Evolutionary conservation across 1,140 invertebrate species (phyloP), one percentile per base, ranked within the genome.

Genomic region (Trichonephila inaurata): DNA sequence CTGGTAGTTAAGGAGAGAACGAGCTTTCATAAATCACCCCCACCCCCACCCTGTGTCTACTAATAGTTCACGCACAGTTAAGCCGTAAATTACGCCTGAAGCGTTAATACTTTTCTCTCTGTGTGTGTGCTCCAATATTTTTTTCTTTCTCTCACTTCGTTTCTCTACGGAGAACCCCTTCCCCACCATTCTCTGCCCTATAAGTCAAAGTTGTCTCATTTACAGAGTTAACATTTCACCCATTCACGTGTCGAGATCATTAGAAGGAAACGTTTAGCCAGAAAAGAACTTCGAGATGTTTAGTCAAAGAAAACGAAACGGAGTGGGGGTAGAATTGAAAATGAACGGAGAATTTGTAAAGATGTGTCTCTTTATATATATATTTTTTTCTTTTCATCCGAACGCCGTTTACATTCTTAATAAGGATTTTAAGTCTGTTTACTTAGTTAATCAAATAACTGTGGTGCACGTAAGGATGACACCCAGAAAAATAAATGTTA

Each of bases 61-160:
- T 89, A 89, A 89, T 77, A 89, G 66, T 69, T 89, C 88, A 89
- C 88, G 88, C 88, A 33, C 88, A 89, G 88, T 89, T 89, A 72
- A 60, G 64, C 40, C 88, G 62, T 89, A 89, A 89, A 89, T 89
- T 89, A 89, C 88, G 88, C 88, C 88, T 89, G 88, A 89, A 89
- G 66, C 88, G 64, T 51, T 89, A 89, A 89, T 89, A 89, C 66
- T 33, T 89, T 69, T 89, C 58, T 89, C 58, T 66, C 60, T 44
- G 40, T 66, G 21, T 33, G 58, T 28, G n/a, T 69, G 19, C 28
- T 88, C 40, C 6, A 33, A 18, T 62, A 66, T 88, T 62, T 88
- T 33, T 28, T 21, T 33, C 58, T 33, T 21, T 60, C 62, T 51
- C 16, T 58, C 44, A 24, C 58, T 85, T 33, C n/a, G 83, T 14